Percentiles rank a stretch among this genome's conserved stretches.
Conservation (phyloP, 2,113 vertebrate species). For the Entomyzon cyanotis region DNA sequence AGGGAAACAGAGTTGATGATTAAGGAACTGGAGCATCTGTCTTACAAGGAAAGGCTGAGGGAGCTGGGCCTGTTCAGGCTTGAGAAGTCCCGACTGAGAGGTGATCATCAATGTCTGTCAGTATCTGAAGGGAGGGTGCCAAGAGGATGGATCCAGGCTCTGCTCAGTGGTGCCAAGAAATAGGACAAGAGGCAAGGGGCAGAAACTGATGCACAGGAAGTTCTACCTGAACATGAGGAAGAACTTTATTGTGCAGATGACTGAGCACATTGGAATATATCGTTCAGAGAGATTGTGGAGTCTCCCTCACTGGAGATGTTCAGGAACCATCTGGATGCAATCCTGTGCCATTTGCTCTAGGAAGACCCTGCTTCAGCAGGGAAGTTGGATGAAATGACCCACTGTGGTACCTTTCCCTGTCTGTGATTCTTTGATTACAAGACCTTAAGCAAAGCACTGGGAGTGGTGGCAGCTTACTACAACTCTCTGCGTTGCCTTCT, state of each 20-base stretch:
- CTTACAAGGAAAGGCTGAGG: accelerated
- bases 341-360: too few species aligned
- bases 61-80: neutral
- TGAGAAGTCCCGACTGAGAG: neutral
- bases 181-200: neutral
- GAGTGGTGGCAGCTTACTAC: neutral
- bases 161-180: neutral
- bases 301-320: neutral
- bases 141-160: neutral
- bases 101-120: neutral
- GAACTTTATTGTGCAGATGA: neutral
- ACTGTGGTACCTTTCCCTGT: too few species aligned
- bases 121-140: neutral
- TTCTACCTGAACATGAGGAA: neutral
- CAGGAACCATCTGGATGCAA: accelerated
- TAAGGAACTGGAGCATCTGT: neutral
- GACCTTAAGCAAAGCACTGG: neutral
- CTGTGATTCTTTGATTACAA: neutral
- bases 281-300: accelerated
- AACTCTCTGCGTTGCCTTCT: accelerated
- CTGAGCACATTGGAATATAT: accelerated
- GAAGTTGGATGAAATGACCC: neutral
- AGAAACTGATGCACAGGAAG: neutral
- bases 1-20: too few species aligned
- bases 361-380: neutral